Base-by-base conservation (phyloP, 2,797 vertebrate genomes). In the Chromobotia macracanthus region DNA sequence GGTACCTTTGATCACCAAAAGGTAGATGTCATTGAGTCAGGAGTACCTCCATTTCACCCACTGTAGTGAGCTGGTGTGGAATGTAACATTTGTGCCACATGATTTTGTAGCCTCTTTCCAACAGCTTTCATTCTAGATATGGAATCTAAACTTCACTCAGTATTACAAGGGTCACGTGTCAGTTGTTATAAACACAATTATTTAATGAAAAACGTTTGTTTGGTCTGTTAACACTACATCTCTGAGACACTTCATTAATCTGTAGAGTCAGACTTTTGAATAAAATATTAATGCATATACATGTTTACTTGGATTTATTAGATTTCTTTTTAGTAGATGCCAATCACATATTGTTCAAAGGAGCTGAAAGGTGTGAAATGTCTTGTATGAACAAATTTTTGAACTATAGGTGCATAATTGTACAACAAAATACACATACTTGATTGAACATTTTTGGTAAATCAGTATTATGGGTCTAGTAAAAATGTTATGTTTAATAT, bases 111-210 rank as follows among this genome's bases (percentile, higher is more conserved):
- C 28, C 28, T 35, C 31, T 16, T n/a, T 63, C 8, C 16, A 58
- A 58, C 19, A 23, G 19, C 21, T 58, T 55, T 58, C 10, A 56
- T 53, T 70, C 31, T 12, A 58, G 19, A 11, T 61, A 58, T 10
- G 12, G 28, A 46, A 23, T 48, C 41, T 58, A 4, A 21, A 3
- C 9, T 61, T 46, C 23, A 19, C 64, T 64, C 60, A 75, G 60
- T 75, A 53, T 75, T 75, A 75, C 16, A 63, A 63, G 31, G 15
- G 5, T 46, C 3, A 12, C 8, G 31, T 72, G 71, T 48, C 55
- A 61, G 16, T 51, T n/a, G 15, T 21, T 3, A 46, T 51, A 38
- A 74, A 50, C 23, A 25, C 5, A 6, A 7, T 38, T 21, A 64
- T 75, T 74, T 72, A 38, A 38, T 15, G 7, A 21, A 21, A 50